Base-by-base conservation (phyloP, 1,140 invertebrate genomes). In the Saxidomus purpurata region DNA sequence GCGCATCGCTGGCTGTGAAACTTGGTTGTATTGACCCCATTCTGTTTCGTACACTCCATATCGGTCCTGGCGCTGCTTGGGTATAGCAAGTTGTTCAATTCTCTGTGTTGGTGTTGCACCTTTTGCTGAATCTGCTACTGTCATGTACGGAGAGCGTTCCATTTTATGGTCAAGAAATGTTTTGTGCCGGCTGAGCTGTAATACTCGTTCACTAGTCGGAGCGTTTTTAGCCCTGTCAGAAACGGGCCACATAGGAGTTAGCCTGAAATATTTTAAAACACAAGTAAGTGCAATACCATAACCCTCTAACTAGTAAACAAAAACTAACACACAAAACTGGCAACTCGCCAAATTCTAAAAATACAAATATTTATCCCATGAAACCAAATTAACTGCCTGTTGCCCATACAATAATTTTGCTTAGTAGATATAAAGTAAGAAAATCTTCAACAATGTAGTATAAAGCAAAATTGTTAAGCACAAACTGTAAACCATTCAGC, bases 211-310 rank as follows among this genome's bases (percentile, higher is more conserved):
- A 22, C 92, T 85, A 1, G 93, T 90, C 0, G 88, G 74, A 1
- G 92, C 93, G 22, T 92, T 87, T 71, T 92, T 61, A 0, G 94
- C 92, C 25, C 61, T 79, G 13, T 81, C n/a, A 2, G 88, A 92
- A 4, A 95, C 94, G 43, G 90, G 91, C 93, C 94, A 94, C n/a
- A 93, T 91, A 71, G 94, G 90, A 0, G 92, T 91, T 0, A 82
- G 79, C 88, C 93, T 94, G 90, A 77, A 92, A 91, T 40, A 80
- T 40, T 22, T 74, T 28, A 71, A 55, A 52, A 82, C 34, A 76
- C 71, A 25, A 19, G 47, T 69, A 2, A 87, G 55, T 77, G 49
- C 80, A 77, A 43, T 4, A 77, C 43, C 52, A 71, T n/a, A 38
- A 38, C 67, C 67, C 8, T 1, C 34, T n/a, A 55, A 47, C 47